Evolutionary conservation across 2,113 vertebrate species (phyloP).

Genomic region (Lagopus muta): DNA sequence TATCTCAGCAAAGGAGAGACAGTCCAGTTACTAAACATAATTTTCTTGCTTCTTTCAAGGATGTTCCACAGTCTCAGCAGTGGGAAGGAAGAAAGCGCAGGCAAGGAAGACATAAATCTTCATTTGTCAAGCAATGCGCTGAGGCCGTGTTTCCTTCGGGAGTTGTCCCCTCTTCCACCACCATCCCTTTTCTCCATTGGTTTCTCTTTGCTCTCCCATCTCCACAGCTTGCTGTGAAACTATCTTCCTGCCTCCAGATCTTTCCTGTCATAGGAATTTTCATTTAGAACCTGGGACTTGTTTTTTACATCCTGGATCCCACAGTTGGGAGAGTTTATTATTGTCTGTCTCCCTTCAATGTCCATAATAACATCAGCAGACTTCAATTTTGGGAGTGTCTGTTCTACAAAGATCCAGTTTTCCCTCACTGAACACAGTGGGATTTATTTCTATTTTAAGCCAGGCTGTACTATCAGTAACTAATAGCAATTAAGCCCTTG

Average conservation of each 20-base stretch:
- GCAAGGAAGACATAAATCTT: conserved; percentile 49
- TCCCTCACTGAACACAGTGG: neutral
- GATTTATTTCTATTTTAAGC: neutral
- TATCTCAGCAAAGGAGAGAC: neutral
- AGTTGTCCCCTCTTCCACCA: neutral
- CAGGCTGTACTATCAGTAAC: neutral
- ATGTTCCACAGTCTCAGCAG: neutral
- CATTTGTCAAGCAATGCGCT: neutral
- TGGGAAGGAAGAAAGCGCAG: neutral
- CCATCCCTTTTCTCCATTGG: neutral
- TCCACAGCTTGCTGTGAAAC: neutral
- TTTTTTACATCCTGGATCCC: neutral
- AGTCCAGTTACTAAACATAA: neutral
- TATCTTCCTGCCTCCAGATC: neutral
- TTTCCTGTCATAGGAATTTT: neutral
- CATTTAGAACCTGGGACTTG: neutral
- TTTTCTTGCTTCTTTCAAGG: neutral
- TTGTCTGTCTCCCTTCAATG: neutral
- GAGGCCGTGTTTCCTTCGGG: neutral
- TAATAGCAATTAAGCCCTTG: neutral
- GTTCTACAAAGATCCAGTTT: neutral
- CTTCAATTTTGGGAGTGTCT: neutral
- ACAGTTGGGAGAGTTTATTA: fast-evolving
- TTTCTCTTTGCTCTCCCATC: neutral
- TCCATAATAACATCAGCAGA: neutral